Percentiles rank a stretch among this genome's conserved stretches.
Conservation (phyloP, 2,113 vertebrate genomes). For the Myotis yumanensis region DNA sequence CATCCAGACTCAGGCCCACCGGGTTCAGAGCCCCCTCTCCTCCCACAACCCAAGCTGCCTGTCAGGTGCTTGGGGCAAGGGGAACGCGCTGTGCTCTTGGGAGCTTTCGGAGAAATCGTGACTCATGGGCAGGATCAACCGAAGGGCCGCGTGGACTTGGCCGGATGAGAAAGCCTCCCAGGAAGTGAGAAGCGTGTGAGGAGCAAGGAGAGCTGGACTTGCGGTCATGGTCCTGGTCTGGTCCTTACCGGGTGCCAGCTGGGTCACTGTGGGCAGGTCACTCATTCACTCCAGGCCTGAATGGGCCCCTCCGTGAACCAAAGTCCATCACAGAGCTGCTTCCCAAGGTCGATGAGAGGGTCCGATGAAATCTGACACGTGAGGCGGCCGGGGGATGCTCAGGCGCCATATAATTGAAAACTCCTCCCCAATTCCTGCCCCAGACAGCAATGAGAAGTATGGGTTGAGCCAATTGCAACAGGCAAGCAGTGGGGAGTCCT, state of each 20-base stretch:
- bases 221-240: background rate
- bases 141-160: background rate
- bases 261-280: background rate
- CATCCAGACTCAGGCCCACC: background rate
- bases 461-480: background rate
- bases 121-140: background rate
- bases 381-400: rapidly evolving
- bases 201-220: background rate
- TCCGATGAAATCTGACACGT: background rate
- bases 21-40: background rate
- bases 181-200: background rate
- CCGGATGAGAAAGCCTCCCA: background rate
- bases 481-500: background rate
- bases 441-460: background rate
- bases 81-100: background rate
- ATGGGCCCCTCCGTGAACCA: background rate
- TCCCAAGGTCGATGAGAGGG: background rate
- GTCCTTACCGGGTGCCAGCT: background rate
- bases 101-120: background rate
- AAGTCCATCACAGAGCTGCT: background rate
- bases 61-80: background rate
- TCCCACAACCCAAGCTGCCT: rapidly evolving
- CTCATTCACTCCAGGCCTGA: background rate
- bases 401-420: background rate
- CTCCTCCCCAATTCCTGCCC: background rate